Evolutionary conservation across 2,888 invertebrate species (phyloP).

Genomic region (Melieria picta): DNA sequence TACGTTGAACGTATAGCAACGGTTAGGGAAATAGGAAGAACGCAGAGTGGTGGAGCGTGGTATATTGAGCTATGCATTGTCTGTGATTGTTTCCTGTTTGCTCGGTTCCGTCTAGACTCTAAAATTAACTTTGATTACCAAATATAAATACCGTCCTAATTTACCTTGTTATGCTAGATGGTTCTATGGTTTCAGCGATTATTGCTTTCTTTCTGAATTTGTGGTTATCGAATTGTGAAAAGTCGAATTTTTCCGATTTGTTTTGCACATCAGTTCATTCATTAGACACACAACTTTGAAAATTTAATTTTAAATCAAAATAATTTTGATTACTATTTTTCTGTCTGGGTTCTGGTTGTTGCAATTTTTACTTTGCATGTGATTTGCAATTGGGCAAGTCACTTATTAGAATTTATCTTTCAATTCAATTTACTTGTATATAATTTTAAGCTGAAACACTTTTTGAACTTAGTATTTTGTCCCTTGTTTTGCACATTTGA

Average conservation of each 20-base stretch:
- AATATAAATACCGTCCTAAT: too few relatives aligned
- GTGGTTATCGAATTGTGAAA: not conserved
- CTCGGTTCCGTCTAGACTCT: too few relatives aligned
- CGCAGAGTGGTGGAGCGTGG: too few relatives aligned
- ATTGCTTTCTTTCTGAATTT: constrained; percentile 1
- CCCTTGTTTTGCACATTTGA: not conserved
- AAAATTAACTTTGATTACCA: too few relatives aligned
- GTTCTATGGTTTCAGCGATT: constrained; percentile 10
- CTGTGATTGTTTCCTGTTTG: too few relatives aligned
- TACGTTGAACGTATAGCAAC: too few relatives aligned
- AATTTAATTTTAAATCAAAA: constrained; percentile 6
- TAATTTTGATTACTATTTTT: not conserved
- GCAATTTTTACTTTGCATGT: not conserved
- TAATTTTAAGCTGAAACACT: not conserved
- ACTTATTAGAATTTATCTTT: not conserved
- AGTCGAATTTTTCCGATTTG: too few relatives aligned
- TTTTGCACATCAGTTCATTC: not conserved
- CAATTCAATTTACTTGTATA: constrained; percentile 1
- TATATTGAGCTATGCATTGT: too few relatives aligned
- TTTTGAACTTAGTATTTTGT: not conserved
- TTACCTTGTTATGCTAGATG: not conserved
- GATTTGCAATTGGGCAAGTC: not conserved
- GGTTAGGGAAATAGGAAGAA: too few relatives aligned
- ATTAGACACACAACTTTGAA: not conserved
- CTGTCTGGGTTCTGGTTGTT: not conserved